Conservation (phyloP, 2,113 vertebrate genomes). For the Menura novaehollandiae region DNA sequence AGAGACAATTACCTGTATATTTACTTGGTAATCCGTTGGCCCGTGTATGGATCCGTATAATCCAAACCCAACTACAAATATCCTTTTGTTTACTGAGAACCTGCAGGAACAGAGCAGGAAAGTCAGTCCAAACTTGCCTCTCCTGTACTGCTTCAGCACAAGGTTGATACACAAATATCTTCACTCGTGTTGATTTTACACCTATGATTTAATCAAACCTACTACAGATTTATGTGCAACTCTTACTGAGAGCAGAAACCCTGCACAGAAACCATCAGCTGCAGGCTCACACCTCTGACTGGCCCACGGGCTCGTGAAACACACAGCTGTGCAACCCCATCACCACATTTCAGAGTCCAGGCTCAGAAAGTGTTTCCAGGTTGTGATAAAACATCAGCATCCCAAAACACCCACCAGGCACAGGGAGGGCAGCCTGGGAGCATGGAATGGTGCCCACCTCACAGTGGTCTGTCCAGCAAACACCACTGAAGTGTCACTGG, state of each 20-base stretch:
- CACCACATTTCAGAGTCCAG: background rate
- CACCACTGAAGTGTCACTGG: background rate
- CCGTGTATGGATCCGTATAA: constrained; percentile 95
- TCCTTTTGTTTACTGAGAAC: constrained; percentile 92
- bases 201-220: background rate
- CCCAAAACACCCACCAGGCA: fast-evolving
- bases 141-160: background rate
- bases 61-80: constrained; percentile 94
- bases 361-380: background rate
- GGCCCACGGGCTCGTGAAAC: background rate
- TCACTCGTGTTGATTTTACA: background rate
- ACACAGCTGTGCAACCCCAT: background rate
- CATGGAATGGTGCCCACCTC: background rate
- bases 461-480: background rate
- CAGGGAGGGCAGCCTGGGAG: background rate
- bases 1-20: constrained; percentile 85
- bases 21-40: constrained; percentile 95
- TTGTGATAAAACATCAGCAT: background rate
- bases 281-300: background rate
- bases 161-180: background rate
- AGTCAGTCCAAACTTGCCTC: background rate
- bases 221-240: background rate
- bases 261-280: background rate
- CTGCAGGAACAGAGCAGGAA: constrained; percentile 63
- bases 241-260: background rate